Evolutionary conservation across 2,888 invertebrate species (phyloP).

Genomic region (Epistrophella euchroma): DNA sequence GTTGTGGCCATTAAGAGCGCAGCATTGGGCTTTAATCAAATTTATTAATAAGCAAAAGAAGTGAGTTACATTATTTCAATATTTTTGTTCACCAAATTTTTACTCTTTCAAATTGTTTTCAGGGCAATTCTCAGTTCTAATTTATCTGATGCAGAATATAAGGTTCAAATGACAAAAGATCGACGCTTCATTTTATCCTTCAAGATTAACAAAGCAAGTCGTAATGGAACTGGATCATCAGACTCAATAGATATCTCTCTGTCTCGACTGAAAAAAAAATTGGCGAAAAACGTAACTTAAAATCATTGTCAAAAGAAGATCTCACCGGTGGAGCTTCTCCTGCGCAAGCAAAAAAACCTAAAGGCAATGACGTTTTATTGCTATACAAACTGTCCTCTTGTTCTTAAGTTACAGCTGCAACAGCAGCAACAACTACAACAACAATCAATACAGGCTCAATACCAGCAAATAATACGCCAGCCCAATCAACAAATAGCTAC

Average conservation of each 20-base stretch:
- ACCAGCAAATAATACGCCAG: conserved; percentile 69
- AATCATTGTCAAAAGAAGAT: conserved; percentile 62
- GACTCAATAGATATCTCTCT: conserved; percentile 78
- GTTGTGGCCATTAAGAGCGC: conserved; percentile 87
- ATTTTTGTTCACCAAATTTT: background rate
- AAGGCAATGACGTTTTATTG: conserved; percentile 78
- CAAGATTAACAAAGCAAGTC: conserved; percentile 80
- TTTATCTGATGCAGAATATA: conserved; percentile 79
- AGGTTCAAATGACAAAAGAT: conserved; percentile 79
- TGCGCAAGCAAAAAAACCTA: conserved; percentile 78
- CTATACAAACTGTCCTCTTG: conserved; percentile 46
- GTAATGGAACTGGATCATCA: conserved; percentile 77
- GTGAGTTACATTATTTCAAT: conserved; percentile 76
- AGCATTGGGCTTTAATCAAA: conserved; percentile 89
- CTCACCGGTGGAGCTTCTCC: conserved; percentile 69
- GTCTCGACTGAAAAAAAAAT: conserved; percentile 77
- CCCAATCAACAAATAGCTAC: conserved; percentile 70
- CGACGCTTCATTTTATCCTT: conserved; percentile 81
- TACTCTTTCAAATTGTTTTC: conserved; percentile 22
- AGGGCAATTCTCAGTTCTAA: conserved; percentile 79
- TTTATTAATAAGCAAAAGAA: conserved; percentile 87
- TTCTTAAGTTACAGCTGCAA: conserved; percentile 58
- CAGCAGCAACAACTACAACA: conserved; percentile 44
- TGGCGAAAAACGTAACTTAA: conserved; percentile 60
- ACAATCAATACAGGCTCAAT: conserved; percentile 37